A percentile compares a stretch with the other conserved stretches of the same genome.
These are phyloP conservation scores for Subanguina moxae DNA, from an alignment of 1,140 invertebrate genomes.

Conservation along the genomic window DNA sequence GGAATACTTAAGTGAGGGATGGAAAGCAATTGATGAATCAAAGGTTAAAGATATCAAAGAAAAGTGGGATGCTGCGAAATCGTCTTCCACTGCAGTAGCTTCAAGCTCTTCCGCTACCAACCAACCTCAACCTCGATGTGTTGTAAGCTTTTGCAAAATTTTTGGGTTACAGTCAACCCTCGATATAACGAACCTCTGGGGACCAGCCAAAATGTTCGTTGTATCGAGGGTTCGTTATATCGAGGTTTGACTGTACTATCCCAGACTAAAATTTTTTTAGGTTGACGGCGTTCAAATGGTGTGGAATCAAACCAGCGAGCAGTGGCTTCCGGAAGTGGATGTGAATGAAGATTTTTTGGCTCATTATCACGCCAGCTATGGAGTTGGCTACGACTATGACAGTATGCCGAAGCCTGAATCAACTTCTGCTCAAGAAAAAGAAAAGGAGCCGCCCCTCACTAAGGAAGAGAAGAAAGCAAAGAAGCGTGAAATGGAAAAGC, in stretches of 20 bases:
- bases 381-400: slow-evolving; percentile 64
- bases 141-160: too few species aligned
- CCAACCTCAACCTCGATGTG: background rate
- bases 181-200: too few species aligned
- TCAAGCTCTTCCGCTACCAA: background rate
- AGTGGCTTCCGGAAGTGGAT: slow-evolving; percentile 61
- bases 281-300: slow-evolving; percentile 41
- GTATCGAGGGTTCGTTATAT: too few species aligned
- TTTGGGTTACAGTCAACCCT: too few species aligned
- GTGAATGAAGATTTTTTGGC: slow-evolving; percentile 94
- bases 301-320: slow-evolving; percentile 43
- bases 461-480: slow-evolving; percentile 56
- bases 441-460: slow-evolving; percentile 53
- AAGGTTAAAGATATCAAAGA: slow-evolving; percentile 8
- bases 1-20: slow-evolving; percentile 39
- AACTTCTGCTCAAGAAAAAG: slow-evolving; percentile 6
- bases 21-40: slow-evolving; percentile 35
- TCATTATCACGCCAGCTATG: slow-evolving; percentile 89
- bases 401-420: slow-evolving; percentile 25
- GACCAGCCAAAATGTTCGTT: too few species aligned
- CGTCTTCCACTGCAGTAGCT: slow-evolving; percentile 14
- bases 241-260: background rate
- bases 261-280: background rate
- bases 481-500: slow-evolving; percentile 40
- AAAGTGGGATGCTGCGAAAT: slow-evolving; percentile 33